Percentiles rank a stretch among this genome's conserved stretches.
These are phyloP conservation scores for Fringilla coelebs DNA, from an alignment of 2,797 vertebrate genomes.

Conservation along the genomic window DNA sequence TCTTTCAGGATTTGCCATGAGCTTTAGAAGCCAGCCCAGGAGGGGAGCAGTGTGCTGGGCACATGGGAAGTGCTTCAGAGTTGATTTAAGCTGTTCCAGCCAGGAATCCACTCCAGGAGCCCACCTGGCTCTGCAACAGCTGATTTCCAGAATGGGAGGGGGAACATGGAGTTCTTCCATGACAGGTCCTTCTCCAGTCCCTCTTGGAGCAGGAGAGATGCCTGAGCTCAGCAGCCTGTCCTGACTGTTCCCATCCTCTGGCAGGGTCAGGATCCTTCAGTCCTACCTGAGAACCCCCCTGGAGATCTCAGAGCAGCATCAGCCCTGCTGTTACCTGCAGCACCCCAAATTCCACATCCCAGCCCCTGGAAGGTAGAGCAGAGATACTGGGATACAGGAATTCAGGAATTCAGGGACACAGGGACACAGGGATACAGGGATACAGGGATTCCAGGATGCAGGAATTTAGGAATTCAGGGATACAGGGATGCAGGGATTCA, in stretches of 20 bases:
- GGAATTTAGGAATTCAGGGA: no score
- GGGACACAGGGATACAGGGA: no score
- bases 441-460: no score
- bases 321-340: background rate
- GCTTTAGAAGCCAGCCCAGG: background rate
- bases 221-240: background rate
- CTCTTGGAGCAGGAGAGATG: background rate
- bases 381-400: background rate
- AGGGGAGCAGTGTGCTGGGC: background rate
- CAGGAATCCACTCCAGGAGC: background rate
- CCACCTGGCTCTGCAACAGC: background rate
- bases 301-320: background rate
- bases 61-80: fast-evolving
- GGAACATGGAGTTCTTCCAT: background rate
- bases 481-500: no score
- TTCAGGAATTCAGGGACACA: no score
- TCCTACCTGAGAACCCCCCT: background rate
- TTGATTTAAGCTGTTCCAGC: background rate
- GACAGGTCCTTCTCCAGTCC: background rate
- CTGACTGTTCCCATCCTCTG: background rate
- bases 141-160: background rate
- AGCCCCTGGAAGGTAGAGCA: fast-evolving
- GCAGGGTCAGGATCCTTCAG: background rate
- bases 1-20: background rate
- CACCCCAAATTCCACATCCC: background rate